Conservation (phyloP, 2,113 vertebrate genomes). For the Sebastes schlegelii region DNA sequence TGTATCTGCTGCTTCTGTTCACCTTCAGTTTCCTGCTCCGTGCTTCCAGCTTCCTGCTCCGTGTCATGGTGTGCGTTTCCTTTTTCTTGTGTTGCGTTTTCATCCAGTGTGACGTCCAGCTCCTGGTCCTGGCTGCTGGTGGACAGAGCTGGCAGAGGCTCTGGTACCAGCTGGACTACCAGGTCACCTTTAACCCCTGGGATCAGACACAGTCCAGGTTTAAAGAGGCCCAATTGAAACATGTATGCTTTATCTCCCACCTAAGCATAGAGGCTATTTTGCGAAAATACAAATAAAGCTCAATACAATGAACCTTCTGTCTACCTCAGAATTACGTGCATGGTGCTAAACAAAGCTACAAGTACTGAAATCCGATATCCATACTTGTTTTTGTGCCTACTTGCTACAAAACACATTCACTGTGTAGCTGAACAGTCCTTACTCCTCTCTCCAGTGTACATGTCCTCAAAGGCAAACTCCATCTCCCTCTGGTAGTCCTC, state of each 20-base stretch:
- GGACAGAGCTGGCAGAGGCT: slow-evolving; percentile 87
- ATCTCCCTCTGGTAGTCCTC: slow-evolving; percentile 92
- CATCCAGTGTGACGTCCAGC: slow-evolving; percentile 90
- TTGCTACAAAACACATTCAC: not conserved
- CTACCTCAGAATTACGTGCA: not conserved
- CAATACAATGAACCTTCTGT: not conserved
- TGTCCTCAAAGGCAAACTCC: slow-evolving; percentile 94
- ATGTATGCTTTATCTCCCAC: not conserved
- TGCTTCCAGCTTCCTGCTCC: not conserved
- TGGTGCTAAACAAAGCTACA: not conserved
- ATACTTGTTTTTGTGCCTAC: not conserved
- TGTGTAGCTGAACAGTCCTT: slow-evolving; percentile 56
- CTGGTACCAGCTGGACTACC: slow-evolving; percentile 89
- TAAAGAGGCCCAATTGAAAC: not conserved
- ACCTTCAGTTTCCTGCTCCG: slow-evolving; percentile 57
- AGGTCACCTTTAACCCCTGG: slow-evolving; percentile 88
- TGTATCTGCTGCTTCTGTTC: slow-evolving; percentile 16
- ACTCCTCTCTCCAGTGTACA: slow-evolving; percentile 90
- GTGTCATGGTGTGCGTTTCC: slow-evolving; percentile 29
- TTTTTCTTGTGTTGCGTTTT: not conserved
- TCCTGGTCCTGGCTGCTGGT: slow-evolving; percentile 86
- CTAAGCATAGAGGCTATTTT: not conserved
- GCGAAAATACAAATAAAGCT: not conserved
- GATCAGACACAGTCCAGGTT: not conserved
- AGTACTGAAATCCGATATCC: not conserved